phyloP scores from a whole-genome alignment of 2,888 invertebrate species.

The Drosophila mercatorum region DNA sequence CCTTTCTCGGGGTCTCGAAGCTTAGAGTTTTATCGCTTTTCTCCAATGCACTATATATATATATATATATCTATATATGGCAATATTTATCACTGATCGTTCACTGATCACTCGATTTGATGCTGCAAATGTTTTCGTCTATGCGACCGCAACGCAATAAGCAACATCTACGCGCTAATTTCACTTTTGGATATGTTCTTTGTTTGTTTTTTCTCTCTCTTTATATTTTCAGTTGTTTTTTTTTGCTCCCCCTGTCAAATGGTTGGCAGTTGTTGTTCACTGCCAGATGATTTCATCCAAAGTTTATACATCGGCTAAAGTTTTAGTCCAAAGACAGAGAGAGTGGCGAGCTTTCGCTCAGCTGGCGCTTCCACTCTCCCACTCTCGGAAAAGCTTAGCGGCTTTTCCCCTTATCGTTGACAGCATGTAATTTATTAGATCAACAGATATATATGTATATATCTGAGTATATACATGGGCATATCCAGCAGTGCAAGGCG shows the following conservation, averaged over 20 bases:
- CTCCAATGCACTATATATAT: background rate
- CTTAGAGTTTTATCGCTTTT: constrained; percentile 1
- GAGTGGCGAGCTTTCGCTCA: constrained; percentile 45
- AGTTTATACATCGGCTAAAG: constrained; percentile 65
- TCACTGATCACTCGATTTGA: constrained; percentile 3
- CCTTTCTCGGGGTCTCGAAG: background rate
- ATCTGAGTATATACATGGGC: background rate
- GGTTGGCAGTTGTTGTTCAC: constrained; percentile 21
- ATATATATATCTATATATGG: background rate
- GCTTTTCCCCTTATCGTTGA: constrained; percentile 37
- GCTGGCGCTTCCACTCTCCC: background rate
- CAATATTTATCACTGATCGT: constrained; percentile 3
- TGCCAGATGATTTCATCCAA: constrained; percentile 57
- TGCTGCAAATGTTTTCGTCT: background rate
- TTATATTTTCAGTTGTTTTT: constrained; percentile 17
- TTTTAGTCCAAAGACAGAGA: constrained; percentile 4
- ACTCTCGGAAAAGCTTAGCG: constrained; percentile 43
- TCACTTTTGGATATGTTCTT: constrained; percentile 43
- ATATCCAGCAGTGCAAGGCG: constrained; percentile 19
- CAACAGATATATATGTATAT: constrained; percentile 28
- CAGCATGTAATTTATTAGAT: constrained; percentile 41
- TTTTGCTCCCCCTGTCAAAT: constrained; percentile 14
- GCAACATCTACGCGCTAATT: constrained; percentile 54
- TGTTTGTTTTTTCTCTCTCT: constrained; percentile 27
- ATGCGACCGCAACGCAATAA: constrained; percentile 51